These are phyloP conservation scores for Panulirus ornatus DNA, from an alignment of 1,140 invertebrate species.

Conservation along the genomic window DNA sequence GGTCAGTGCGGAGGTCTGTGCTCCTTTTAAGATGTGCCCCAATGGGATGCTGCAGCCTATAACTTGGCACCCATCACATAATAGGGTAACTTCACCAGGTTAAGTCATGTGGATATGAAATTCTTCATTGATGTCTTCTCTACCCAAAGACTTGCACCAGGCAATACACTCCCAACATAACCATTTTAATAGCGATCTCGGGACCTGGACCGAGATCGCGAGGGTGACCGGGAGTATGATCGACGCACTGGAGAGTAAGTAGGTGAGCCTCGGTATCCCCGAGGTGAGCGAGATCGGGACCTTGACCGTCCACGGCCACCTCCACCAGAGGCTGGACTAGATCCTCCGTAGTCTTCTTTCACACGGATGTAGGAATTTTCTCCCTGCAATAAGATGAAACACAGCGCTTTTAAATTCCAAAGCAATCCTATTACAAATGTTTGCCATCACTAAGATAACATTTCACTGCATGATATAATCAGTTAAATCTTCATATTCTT, in stretches of 20 bases:
- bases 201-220: constrained; percentile 86
- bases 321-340: constrained; percentile 81
- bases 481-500: constrained; percentile 13
- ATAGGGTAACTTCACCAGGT: constrained; percentile 9
- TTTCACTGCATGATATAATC: no score
- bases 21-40: constrained; percentile 31
- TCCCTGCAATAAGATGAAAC: constrained; percentile 83
- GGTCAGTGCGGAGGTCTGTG: constrained; percentile 18
- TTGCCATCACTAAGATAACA: no score
- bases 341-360: constrained; percentile 92
- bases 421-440: constrained; percentile 2
- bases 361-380: constrained; percentile 97
- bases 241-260: constrained; percentile 85
- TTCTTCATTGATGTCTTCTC: not conserved
- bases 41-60: constrained; percentile 18
- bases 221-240: constrained; percentile 80
- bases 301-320: constrained; percentile 77
- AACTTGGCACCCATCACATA: constrained; percentile 25
- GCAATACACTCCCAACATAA: not conserved
- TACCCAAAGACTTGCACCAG: constrained; percentile 10
- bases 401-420: not conserved
- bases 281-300: constrained; percentile 85
- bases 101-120: not conserved
- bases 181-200: constrained; percentile 77
- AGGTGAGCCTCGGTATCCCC: constrained; percentile 85